Evolutionary conservation across 2,888 invertebrate species (phyloP), one percentile per base, ranked within the genome.

Genomic region (Epinotia bilunana): DNA sequence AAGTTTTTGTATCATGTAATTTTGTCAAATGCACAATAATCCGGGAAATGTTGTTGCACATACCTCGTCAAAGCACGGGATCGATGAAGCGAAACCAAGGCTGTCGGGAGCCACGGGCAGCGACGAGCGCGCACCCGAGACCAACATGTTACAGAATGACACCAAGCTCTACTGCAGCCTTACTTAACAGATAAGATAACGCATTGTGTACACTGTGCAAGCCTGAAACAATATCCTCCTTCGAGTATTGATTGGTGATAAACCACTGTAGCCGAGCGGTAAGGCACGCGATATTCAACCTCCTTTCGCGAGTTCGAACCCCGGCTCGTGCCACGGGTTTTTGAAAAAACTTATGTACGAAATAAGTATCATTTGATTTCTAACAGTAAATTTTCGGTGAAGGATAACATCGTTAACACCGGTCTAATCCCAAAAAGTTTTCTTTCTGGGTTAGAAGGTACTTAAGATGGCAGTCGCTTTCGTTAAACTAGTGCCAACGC

Each of bases 171-270:
- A 82, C 83, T 86, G 82, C 88, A 83, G 86, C 87, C 81, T 84
- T 81, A 82, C 84, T 84, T 86, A 87, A 86, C 83, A 86, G 92
- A 92, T 92, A 91, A 92, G 92, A 92, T 92, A 91, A 88, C 80
- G 81, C 81, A 82, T 85, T 86, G 84, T 85, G 87, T 81, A 80
- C 79, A 81, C 81, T 84, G 80, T 82, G 82, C 84, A 86, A 80
- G 79, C 78, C 77, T 80, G 78, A 78, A 68, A 76, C 76, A 78
- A 78, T 83, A 78, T 80, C 68, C 53, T 70, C 65, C 76, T 77
- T 73, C 82, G 76, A 77, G 64, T 80, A 78, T 79, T 79, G 77
- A 83, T 82, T 80, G 81, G 82, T 80, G 57, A 70, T 73, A 77
- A 53, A 9, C 39, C 39, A 9, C 39, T 39, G 9, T 39, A 39